A percentile compares a stretch with the other conserved stretches of the same genome.
These are phyloP conservation scores for Mastigias papua DNA, from an alignment of 30 jellyfish, hydroid and myxozoan genomes.

Conservation along the genomic window DNA sequence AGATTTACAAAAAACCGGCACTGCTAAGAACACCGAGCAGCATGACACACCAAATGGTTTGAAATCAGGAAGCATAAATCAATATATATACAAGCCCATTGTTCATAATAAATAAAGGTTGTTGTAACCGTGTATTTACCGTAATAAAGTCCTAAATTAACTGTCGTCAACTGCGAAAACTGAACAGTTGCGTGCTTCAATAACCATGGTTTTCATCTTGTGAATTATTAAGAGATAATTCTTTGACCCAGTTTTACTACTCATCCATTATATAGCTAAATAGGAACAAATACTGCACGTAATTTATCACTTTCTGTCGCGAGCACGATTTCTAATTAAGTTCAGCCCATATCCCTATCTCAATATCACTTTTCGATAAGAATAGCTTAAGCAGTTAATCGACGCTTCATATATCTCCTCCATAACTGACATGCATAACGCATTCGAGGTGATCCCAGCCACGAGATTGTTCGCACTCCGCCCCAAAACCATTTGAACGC, in stretches of 20 bases:
- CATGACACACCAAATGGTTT: too few relatives aligned
- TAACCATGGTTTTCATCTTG: too few relatives aligned
- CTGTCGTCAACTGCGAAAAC: too few relatives aligned
- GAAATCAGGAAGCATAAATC: too few relatives aligned
- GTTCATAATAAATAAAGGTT: too few relatives aligned
- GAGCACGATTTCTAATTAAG: slow-evolving; percentile 39
- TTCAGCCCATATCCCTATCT: slow-evolving; percentile 54
- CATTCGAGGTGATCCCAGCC: slow-evolving; percentile 67
- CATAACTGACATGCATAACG: slow-evolving; percentile 43
- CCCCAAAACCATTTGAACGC: slow-evolving; percentile 54
- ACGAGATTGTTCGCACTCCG: slow-evolving; percentile 73
- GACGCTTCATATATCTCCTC: slow-evolving; percentile 71
- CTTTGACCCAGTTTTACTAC: slow-evolving; percentile 40
- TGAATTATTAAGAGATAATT: slow-evolving; percentile 46
- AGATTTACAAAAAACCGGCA: too few relatives aligned
- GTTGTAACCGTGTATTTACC: too few relatives aligned
- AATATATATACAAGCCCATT: too few relatives aligned
- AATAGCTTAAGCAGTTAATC: slow-evolving; percentile 75
- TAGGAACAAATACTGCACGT: slow-evolving; percentile 37
- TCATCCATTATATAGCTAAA: slow-evolving; percentile 21
- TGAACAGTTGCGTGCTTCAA: too few relatives aligned
- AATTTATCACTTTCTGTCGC: slow-evolving; percentile 40
- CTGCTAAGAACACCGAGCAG: too few relatives aligned
- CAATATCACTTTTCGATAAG: slow-evolving; percentile 70
- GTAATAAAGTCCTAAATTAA: too few relatives aligned